Evolutionary conservation across 2,797 vertebrate species (phyloP).

Genomic region (Diceros bicornis): DNA sequence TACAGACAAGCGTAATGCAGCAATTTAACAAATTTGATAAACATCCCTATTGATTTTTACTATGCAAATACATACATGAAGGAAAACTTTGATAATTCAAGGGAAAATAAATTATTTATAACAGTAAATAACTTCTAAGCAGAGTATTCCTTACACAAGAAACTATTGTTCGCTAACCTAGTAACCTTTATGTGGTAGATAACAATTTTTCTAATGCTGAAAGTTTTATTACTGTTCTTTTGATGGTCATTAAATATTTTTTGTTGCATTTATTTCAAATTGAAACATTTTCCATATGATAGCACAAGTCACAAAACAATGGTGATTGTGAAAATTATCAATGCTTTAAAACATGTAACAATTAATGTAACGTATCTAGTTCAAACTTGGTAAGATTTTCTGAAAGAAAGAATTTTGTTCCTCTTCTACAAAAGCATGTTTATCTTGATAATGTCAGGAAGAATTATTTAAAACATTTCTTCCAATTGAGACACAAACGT

Average conservation of each 20-base stretch:
- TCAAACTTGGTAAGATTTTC: not conserved
- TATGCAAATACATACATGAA: not conserved
- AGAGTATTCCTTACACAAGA: slow-evolving; percentile 36
- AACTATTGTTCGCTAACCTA: not conserved
- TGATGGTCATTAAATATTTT: slow-evolving; percentile 27
- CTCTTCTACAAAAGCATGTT: not conserved
- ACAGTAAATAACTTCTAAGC: not conserved
- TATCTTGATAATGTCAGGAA: not conserved
- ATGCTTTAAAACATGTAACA: slow-evolving; percentile 16
- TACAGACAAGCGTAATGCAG: not conserved
- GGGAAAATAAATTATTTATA: not conserved
- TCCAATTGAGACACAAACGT: not conserved
- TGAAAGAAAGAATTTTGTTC: not conserved
- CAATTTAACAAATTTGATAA: not conserved
- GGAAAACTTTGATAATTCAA: not conserved
- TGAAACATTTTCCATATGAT: not conserved
- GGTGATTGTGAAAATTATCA: not conserved
- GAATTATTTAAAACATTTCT: slow-evolving; percentile 30
- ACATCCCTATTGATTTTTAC: not conserved
- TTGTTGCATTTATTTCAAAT: slow-evolving; percentile 23
- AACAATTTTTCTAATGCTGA: not conserved
- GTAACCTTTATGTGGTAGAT: not conserved
- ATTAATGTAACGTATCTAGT: not conserved
- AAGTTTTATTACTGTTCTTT: slow-evolving; percentile 15
- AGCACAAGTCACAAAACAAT: slow-evolving; percentile 35